phyloP scores from a whole-genome alignment of 2,113 vertebrate genomes.

The Thunnus maccoyii region DNA sequence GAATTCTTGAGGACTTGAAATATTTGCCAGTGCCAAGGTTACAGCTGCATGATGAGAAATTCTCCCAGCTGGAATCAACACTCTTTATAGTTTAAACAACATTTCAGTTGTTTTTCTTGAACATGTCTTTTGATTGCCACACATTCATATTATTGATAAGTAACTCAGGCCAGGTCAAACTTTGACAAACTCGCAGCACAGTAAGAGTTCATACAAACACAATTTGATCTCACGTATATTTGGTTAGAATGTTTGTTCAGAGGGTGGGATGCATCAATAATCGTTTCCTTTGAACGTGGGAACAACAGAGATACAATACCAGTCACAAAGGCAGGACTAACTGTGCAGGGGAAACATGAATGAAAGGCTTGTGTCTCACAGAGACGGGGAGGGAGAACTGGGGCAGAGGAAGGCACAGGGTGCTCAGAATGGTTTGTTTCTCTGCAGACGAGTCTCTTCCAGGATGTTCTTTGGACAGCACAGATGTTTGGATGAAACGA shows the following conservation, averaged over 20 bases:
- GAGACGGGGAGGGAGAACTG: constrained; percentile 38
- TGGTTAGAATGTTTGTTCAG: constrained; percentile 37
- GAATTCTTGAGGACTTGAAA: constrained; percentile 24
- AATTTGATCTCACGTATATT: constrained; percentile 43
- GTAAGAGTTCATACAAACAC: constrained; percentile 50
- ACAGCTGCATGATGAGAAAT: constrained; percentile 39
- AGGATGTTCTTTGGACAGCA: constrained; percentile 68
- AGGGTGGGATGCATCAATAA: constrained; percentile 37
- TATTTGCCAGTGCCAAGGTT: constrained; percentile 39
- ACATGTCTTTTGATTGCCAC: constrained; percentile 19
- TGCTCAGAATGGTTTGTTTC: constrained; percentile 53
- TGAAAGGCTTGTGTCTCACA: constrained; percentile 62
- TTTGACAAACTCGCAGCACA: constrained; percentile 29
- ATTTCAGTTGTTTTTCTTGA: constrained; percentile 1
- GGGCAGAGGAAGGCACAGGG: constrained; percentile 52
- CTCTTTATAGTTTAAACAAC: neutral
- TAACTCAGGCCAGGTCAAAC: constrained; percentile 13
- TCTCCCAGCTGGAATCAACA: constrained; percentile 20
- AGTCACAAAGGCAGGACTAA: constrained; percentile 58
- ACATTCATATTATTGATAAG: neutral
- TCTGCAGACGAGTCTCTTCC: constrained; percentile 58
- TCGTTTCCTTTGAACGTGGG: constrained; percentile 65
- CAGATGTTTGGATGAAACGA: constrained; percentile 75
- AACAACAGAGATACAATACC: constrained; percentile 59
- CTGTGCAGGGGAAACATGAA: constrained; percentile 56